Conservation (phyloP, 2,113 vertebrate species). For the Platysteira castanea region DNA sequence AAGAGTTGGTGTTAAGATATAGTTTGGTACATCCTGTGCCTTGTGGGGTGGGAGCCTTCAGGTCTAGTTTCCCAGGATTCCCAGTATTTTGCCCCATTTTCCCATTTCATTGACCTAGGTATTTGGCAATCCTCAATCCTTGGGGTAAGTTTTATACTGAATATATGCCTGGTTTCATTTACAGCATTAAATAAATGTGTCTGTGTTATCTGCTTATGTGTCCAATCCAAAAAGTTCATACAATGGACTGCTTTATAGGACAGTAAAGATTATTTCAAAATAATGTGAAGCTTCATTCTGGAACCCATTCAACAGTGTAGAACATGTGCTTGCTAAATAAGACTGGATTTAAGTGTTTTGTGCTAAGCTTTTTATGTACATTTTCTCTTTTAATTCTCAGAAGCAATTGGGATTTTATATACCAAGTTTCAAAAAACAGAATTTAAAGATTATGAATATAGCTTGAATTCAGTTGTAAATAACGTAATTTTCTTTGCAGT, state of each 20-base stretch:
- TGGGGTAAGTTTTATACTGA: neutral
- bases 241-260: neutral
- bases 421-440: neutral
- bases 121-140: neutral
- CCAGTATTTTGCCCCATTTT: neutral
- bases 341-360: neutral
- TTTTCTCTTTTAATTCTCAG: neutral
- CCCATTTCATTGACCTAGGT: neutral
- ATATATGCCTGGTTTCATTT: neutral
- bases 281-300: neutral
- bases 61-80: neutral
- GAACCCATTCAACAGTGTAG: neutral
- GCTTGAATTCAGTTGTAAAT: neutral
- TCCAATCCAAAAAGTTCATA: neutral
- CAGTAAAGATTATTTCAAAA: neutral
- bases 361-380: neutral
- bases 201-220: neutral
- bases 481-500: neutral
- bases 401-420: neutral
- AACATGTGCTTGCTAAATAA: neutral
- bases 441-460: neutral
- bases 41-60: neutral
- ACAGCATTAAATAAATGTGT: neutral
- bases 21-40: neutral
- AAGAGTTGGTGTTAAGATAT: neutral